Conservation (phyloP, 2,888 invertebrate genomes). For the Heliconius ethilla region DNA sequence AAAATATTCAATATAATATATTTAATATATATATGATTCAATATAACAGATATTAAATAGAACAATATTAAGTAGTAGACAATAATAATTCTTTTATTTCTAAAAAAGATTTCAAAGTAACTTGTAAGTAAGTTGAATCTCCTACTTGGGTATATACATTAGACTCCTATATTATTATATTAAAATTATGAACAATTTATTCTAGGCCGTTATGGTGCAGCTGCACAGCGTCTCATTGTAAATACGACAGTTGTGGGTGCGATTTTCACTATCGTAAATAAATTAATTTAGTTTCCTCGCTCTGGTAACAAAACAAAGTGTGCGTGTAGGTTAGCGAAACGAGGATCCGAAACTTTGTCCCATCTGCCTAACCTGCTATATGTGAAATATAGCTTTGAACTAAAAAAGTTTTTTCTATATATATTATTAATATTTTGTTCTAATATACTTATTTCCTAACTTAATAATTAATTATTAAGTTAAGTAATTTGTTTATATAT, state of each 20-base stretch:
- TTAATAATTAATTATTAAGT: too few relatives aligned
- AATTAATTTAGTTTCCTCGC: neutral
- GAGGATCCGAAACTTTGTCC: too few relatives aligned
- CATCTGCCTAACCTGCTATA: too few relatives aligned
- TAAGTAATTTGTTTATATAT: neutral
- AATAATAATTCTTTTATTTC: neutral
- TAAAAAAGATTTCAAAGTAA: too few relatives aligned
- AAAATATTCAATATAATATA: neutral
- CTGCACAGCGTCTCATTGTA: neutral
- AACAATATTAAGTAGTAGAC: too few relatives aligned
- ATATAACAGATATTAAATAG: neutral
- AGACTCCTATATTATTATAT: too few relatives aligned
- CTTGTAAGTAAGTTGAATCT: too few relatives aligned
- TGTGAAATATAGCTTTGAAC: neutral
- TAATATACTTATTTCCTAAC: neutral
- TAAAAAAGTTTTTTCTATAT: neutral
- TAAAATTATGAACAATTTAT: too few relatives aligned
- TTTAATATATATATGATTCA: neutral
- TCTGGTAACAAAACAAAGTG: neutral
- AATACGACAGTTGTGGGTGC: neutral
- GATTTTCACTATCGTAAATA: neutral
- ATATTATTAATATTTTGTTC: neutral
- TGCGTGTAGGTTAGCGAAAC: too few relatives aligned
- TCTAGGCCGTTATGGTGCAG: neutral
- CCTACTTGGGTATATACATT: too few relatives aligned